These are phyloP conservation scores for Pocillopora meandrina DNA, from an alignment of 92 coral and sea anemone genomes.

Conservation along the genomic window DNA sequence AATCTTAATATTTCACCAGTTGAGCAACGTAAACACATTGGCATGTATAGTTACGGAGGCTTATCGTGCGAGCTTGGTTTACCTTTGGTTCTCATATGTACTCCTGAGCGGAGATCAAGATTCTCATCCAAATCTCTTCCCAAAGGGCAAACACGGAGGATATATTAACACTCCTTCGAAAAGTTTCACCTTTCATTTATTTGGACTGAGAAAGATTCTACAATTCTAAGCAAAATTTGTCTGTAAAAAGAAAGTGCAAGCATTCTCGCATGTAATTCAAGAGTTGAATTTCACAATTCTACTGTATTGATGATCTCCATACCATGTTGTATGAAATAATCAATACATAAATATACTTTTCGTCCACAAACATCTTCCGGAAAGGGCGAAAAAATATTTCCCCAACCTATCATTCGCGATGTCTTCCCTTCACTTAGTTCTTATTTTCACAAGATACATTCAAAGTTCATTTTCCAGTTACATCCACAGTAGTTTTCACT, in stretches of 20 bases:
- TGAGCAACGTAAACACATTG: too few species aligned
- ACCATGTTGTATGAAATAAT: background rate
- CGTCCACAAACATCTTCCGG: background rate
- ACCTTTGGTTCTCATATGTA: too few species aligned
- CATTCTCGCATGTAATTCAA: background rate
- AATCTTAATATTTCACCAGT: too few species aligned
- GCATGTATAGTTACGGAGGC: too few species aligned
- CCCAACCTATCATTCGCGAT: background rate
- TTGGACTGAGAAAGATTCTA: conserved; percentile 3
- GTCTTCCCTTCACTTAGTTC: background rate
- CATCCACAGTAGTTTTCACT: too few species aligned
- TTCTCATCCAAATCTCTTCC: background rate
- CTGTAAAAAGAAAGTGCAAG: background rate
- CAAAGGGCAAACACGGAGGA: background rate
- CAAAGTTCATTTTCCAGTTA: too few species aligned
- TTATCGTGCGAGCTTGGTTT: too few species aligned
- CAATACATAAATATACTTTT: background rate
- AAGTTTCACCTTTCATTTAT: conserved; percentile 13
- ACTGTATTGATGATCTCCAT: background rate
- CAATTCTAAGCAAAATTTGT: conserved; percentile 1
- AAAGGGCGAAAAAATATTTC: background rate
- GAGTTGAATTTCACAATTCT: background rate
- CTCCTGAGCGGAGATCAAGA: too few species aligned
- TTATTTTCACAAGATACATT: background rate
- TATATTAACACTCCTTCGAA: background rate